phyloP scores from a whole-genome alignment of 2,797 vertebrate species.

The Microcaecilia unicolor region DNA sequence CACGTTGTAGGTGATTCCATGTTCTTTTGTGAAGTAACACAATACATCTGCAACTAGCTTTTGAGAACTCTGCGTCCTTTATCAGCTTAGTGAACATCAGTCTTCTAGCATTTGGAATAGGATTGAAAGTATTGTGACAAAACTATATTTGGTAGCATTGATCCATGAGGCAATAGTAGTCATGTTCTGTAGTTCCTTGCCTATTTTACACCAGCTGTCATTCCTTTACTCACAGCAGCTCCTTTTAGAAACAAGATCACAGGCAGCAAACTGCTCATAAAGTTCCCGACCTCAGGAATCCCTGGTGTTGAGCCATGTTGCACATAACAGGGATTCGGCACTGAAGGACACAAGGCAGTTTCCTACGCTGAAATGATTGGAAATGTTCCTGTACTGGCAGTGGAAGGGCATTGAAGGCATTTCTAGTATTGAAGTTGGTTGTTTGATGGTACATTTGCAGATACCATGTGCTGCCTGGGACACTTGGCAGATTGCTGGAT shows the following conservation, averaged over 20 bases:
- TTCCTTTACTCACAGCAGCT: slow-evolving; percentile 10
- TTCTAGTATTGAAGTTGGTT: slow-evolving; percentile 35
- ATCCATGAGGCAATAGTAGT: too few species aligned
- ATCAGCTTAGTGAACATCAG: too few species aligned
- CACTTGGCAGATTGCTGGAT: slow-evolving; percentile 35
- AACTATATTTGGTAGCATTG: too few species aligned
- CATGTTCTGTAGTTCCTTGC: too few species aligned
- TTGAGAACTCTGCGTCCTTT: too few species aligned
- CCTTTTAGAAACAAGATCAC: slow-evolving; percentile 22
- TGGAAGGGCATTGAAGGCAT: slow-evolving; percentile 28
- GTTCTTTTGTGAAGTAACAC: too few species aligned
- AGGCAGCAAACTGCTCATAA: slow-evolving; percentile 15
- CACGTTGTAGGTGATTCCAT: too few species aligned
- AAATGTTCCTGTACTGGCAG: too few species aligned
- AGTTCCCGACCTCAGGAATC: background rate
- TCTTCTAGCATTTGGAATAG: too few species aligned
- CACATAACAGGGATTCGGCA: slow-evolving; percentile 10
- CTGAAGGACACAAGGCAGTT: background rate
- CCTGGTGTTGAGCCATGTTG: background rate
- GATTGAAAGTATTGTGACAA: too few species aligned
- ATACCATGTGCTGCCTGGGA: slow-evolving; percentile 37
- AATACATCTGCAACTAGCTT: too few species aligned
- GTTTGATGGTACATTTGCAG: slow-evolving; percentile 28
- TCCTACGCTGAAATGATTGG: slow-evolving; percentile 11
- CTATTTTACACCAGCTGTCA: slow-evolving; percentile 28